Conservation (phyloP, 2,888 invertebrate genomes). For the Tyria jacobaeae region DNA sequence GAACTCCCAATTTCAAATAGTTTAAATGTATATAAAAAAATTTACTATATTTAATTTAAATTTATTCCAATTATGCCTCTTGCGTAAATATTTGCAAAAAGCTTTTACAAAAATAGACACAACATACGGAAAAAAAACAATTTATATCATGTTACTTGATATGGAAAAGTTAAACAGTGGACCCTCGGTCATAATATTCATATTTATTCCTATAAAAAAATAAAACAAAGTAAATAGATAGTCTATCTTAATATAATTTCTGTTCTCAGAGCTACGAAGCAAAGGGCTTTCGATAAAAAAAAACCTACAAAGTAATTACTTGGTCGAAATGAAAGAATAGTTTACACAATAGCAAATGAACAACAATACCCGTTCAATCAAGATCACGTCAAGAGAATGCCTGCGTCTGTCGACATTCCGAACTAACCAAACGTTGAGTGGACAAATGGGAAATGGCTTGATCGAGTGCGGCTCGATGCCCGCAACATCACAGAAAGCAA, state of each 20-base stretch:
- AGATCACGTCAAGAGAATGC: slow-evolving; percentile 16
- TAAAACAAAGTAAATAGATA: background rate
- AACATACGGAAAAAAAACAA: too few species aligned
- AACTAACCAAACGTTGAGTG: slow-evolving; percentile 26
- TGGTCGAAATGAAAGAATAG: background rate
- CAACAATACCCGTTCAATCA: slow-evolving; percentile 2
- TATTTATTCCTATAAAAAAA: too few species aligned
- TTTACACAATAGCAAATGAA: slow-evolving; percentile 7
- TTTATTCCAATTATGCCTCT: too few species aligned
- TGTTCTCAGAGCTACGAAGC: background rate
- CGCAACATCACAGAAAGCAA: slow-evolving; percentile 33
- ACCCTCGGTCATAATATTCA: too few species aligned
- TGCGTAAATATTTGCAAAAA: too few species aligned
- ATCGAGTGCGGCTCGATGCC: slow-evolving; percentile 29
- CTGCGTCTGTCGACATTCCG: slow-evolving; percentile 25
- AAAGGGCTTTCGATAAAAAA: background rate
- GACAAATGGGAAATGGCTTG: slow-evolving; percentile 35
- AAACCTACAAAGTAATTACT: background rate
- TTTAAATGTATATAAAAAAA: too few species aligned
- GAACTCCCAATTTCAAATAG: background rate
- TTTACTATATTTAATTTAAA: too few species aligned
- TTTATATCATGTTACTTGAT: too few species aligned
- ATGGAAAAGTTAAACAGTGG: too few species aligned
- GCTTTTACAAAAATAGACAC: too few species aligned
- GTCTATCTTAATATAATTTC: background rate